Evolutionary conservation across 2,113 vertebrate genomes (phyloP).

Genomic region (Microcebus ravelobensis): DNA sequence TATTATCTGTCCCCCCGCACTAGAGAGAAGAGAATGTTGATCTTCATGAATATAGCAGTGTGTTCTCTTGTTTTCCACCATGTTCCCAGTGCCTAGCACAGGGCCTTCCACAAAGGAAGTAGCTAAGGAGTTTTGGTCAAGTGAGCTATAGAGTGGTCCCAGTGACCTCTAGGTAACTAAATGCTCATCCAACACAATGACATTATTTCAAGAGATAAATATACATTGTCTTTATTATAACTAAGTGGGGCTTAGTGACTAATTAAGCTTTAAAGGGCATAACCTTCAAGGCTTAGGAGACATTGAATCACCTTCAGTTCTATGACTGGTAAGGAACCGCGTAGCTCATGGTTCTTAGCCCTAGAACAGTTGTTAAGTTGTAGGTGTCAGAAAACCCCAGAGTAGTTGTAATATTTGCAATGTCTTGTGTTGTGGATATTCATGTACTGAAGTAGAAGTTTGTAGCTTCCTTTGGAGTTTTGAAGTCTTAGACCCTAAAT

Average conservation of each 20-base stretch:
- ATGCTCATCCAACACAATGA: neutral
- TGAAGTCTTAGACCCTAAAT: neutral
- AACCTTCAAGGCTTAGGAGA: neutral
- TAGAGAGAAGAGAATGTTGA: neutral
- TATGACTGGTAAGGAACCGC: neutral
- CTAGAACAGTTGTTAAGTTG: neutral
- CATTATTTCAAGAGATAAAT: neutral
- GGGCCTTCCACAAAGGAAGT: too few species aligned
- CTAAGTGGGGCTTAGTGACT: neutral
- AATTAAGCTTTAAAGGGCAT: neutral
- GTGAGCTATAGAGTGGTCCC: neutral
- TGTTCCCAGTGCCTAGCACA: neutral
- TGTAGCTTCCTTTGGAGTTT: neutral
- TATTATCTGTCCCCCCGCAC: neutral
- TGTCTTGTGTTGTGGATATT: neutral
- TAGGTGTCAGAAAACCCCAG: neutral
- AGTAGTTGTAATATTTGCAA: neutral
- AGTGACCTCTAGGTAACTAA: neutral
- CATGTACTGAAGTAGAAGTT: neutral
- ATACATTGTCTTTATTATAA: neutral
- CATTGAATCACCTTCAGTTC: neutral
- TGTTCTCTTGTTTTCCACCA: neutral
- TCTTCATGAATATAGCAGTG: neutral
- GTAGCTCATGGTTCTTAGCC: neutral
- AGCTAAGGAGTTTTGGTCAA: neutral